Percentiles rank a stretch among this genome's conserved stretches.
phyloP scores from a whole-genome alignment of 2,888 invertebrate species.

The Xylophagus ater region DNA sequence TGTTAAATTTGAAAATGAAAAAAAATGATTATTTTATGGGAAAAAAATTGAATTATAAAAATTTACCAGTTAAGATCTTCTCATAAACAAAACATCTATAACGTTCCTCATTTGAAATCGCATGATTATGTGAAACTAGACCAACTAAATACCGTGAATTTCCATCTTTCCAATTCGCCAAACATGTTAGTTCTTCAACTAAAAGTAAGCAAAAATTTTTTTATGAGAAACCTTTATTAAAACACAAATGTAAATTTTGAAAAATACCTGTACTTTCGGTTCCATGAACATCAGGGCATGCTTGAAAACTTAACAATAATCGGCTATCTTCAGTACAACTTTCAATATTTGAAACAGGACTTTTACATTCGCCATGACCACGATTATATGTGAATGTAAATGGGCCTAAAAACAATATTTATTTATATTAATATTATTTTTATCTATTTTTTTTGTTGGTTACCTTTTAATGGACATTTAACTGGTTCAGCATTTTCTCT shows the following conservation, averaged over 20 bases:
- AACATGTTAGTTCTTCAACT: conserved; percentile 85
- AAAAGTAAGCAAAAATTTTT: conserved; percentile 30
- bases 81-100: conserved; percentile 94
- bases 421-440: neutral
- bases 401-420: conserved; percentile 54
- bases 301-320: conserved; percentile 82
- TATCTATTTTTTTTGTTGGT: conserved; percentile 1
- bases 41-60: no score
- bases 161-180: conserved; percentile 91
- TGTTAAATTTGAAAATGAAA: neutral
- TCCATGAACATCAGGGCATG: conserved; percentile 82
- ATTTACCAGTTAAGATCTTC: conserved; percentile 63
- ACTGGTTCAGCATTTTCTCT: conserved; percentile 78
- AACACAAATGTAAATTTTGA: conserved; percentile 2
- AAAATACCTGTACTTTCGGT: conserved; percentile 76
- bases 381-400: conserved; percentile 89
- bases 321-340: conserved; percentile 89
- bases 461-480: conserved; percentile 63
- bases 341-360: conserved; percentile 83
- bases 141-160: conserved; percentile 84
- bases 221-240: neutral
- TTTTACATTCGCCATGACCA: conserved; percentile 80
- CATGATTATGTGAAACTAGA: conserved; percentile 75
- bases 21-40: neutral
- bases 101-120: conserved; percentile 82